Base-by-base conservation (phyloP, 2,888 invertebrate species). In the Nephrotoma guestfalica region DNA sequence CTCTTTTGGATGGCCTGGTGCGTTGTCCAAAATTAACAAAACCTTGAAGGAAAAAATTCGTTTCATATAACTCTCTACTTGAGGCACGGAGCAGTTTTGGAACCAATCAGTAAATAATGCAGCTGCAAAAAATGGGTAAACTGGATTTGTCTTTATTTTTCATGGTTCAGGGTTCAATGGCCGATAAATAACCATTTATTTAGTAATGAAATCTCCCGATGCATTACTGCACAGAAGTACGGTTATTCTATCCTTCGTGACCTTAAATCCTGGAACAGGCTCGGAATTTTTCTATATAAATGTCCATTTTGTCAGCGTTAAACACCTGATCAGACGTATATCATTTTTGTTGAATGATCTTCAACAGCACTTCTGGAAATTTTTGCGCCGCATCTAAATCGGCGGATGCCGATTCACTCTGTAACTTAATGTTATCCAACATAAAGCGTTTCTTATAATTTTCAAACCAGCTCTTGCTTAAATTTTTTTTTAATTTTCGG, bases 381-480 rank as follows among this genome's bases (percentile, higher is more conserved):
- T 47, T 86, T 47, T 87, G 87, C 86, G 86, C 88, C 86, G 87
- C 87, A 86, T 87, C 87, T 83, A 86, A 84, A 87, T 87, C 87
- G 86, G 87, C 87, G 45, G 87, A 88, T 86, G 88, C 87, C 11
- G 86, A 86, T 88, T 88, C 88, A 86, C 86, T 88, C 86, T 88
- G 87, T 84, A 88, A 86, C 87, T 88, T 88, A 85, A 87, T 85
- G 86, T 83, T 88, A 86, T 87, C 88, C 57, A 88, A 86, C 83
- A 87, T 45, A 87, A 86, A 87, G 18, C 87, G 42, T 86, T 87
- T 88, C 86, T 87, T 87, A 41, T 88, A 88, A 87, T 87, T 88
- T 86, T 88, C 86, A 83, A 88, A 88, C 87, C 87, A 88, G 86
- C 88, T 87, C 87, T 88, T 88, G n/a, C n/a, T n/a, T n/a, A n/a